These are phyloP conservation scores for Hippopotamyrus pictus DNA, from an alignment of 2,797 vertebrate genomes.

Conservation along the genomic window DNA sequence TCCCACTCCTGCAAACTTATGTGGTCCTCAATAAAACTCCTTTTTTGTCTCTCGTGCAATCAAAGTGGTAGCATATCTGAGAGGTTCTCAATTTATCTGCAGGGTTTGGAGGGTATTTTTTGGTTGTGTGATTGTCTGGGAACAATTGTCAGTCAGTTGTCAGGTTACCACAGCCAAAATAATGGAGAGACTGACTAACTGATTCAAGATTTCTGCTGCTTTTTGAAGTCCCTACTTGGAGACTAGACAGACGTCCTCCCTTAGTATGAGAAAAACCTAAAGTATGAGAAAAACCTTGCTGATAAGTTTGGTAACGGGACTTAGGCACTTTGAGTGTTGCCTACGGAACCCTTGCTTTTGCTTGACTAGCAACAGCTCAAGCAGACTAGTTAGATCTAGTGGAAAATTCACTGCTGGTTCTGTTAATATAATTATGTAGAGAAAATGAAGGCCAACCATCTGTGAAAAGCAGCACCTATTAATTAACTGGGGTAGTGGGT, in stretches of 20 bases:
- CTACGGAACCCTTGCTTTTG: neutral
- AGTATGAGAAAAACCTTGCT: neutral
- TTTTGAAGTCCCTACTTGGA: neutral
- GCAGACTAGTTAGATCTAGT: neutral
- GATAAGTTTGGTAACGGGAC: neutral
- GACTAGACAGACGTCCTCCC: neutral
- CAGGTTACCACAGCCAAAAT: neutral
- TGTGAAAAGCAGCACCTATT: neutral
- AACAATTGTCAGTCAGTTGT: neutral
- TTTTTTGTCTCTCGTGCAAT: neutral
- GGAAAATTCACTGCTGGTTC: neutral
- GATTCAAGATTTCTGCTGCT: neutral
- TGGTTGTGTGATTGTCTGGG: neutral
- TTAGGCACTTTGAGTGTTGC: neutral
- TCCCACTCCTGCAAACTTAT: neutral
- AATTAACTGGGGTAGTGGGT: neutral
- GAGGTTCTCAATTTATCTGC: neutral
- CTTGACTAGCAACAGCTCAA: neutral
- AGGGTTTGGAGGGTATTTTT: neutral
- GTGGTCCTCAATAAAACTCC: neutral
- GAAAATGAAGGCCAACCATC: neutral
- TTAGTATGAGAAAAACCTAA: too few relatives aligned
- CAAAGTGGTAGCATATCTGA: neutral
- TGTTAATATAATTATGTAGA: neutral
- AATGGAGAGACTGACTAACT: neutral